Evolutionary conservation across 1,140 invertebrate species (phyloP).

Genomic region (Rhopalosiphum padi): DNA sequence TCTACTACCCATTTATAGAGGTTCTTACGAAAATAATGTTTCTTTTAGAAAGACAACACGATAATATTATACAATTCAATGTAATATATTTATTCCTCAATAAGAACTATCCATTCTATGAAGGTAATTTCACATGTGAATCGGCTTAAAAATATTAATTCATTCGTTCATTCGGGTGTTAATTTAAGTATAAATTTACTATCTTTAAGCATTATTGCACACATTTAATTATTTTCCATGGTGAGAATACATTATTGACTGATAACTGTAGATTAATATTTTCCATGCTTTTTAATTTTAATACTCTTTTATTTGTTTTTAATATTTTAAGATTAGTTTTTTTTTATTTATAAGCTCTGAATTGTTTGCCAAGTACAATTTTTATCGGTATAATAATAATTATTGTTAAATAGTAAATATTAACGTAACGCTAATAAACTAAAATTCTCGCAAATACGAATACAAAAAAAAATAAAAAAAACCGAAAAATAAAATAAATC

Average conservation of each 20-base stretch:
- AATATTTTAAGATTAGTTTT: not conserved
- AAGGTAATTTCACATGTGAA: not conserved
- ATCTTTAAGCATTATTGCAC: not conserved
- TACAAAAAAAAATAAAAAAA: no score
- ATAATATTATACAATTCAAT: no score
- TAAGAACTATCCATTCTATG: not conserved
- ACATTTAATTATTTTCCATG: not conserved
- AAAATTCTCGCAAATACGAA: no score
- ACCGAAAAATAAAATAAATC: not conserved
- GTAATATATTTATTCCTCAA: not conserved
- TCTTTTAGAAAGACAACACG: no score
- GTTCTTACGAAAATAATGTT: not conserved
- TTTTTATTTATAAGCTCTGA: not conserved
- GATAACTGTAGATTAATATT: not conserved
- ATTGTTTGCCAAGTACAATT: not conserved
- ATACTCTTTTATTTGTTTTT: not conserved
- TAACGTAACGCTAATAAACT: not conserved
- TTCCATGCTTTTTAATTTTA: not conserved
- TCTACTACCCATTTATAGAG: not conserved
- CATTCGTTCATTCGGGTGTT: no score
- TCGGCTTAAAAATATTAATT: no score
- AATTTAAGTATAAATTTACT: no score
- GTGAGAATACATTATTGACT: not conserved
- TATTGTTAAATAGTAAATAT: not conserved
- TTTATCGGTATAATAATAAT: slow-evolving; percentile 1